A percentile compares a stretch with the other conserved stretches of the same genome.
These are phyloP conservation scores for Lasioglossum vierecki DNA, from an alignment of 2,888 invertebrate genomes.

Conservation along the genomic window DNA sequence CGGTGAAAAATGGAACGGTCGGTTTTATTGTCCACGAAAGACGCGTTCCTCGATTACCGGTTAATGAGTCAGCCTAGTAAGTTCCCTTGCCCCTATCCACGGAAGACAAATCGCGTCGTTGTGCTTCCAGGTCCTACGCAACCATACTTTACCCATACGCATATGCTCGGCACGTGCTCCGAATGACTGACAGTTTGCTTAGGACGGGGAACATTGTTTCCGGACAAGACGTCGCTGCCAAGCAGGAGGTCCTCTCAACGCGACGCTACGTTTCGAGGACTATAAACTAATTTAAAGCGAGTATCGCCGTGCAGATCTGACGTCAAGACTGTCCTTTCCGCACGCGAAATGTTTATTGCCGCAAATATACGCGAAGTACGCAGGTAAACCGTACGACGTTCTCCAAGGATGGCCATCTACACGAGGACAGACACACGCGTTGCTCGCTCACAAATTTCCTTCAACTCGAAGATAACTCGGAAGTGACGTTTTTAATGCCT, in stretches of 20 bases:
- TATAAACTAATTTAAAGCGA: conserved; percentile 37
- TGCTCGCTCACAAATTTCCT: conserved; percentile 2
- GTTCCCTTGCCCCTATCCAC: conserved; percentile 23
- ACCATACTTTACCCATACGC: conserved; percentile 13
- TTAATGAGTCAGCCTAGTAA: conserved; percentile 51
- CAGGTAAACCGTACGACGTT: conserved; percentile 17
- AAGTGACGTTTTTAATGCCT: not conserved
- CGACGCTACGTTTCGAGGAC: conserved; percentile 28
- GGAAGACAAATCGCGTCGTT: conserved; percentile 22
- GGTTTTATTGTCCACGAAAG: not conserved
- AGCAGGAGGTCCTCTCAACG: conserved; percentile 23
- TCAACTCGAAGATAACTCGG: not conserved
- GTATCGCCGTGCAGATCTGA: conserved; percentile 22
- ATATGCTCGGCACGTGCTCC: conserved; percentile 60
- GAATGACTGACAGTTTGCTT: conserved; percentile 38
- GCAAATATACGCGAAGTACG: not conserved
- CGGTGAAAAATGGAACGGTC: not conserved
- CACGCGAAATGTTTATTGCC: conserved; percentile 39
- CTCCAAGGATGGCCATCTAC: conserved; percentile 17
- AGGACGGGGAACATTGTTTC: conserved; percentile 41
- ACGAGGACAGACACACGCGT: not conserved
- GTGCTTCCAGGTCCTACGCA: conserved; percentile 19
- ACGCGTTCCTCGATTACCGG: conserved; percentile 40
- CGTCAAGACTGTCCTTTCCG: conserved; percentile 33
- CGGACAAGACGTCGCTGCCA: conserved; percentile 2